Evolutionary conservation across 2,797 vertebrate species (phyloP).

Genomic region (Ataeniobius toweri): DNA sequence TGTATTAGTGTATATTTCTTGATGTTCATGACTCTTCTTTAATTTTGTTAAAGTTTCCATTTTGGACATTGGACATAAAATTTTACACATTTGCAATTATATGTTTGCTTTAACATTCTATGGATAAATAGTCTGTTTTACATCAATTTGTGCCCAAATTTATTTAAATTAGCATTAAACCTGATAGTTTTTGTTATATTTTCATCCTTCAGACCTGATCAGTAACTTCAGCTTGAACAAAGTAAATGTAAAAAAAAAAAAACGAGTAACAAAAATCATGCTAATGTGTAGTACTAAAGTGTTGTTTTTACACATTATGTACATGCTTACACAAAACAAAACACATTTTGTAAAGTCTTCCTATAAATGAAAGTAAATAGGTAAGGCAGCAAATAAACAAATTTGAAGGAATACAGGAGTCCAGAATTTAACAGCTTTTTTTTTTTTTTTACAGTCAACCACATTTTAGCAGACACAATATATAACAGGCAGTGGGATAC

Average conservation of each 20-base stretch:
- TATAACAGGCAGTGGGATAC: constrained; percentile 78
- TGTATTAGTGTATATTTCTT: background rate
- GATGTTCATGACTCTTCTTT: background rate
- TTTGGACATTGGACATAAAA: constrained; percentile 33
- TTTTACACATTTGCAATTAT: background rate
- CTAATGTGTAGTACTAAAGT: constrained; percentile 78
- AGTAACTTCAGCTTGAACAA: constrained; percentile 63
- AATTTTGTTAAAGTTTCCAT: constrained; percentile 12
- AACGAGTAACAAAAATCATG: constrained; percentile 55
- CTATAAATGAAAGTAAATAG: constrained; percentile 71
- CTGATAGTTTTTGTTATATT: constrained; percentile 18
- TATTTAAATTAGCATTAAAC: background rate
- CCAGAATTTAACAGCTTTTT: constrained; percentile 80
- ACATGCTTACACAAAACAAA: constrained; percentile 78
- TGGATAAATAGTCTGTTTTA: constrained; percentile 6
- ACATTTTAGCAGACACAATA: constrained; percentile 86
- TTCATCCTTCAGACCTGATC: constrained; percentile 44
- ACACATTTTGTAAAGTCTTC: constrained; percentile 48
- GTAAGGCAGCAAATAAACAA: constrained; percentile 85
- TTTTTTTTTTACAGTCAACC: constrained; percentile 79
- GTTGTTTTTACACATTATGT: constrained; percentile 82
- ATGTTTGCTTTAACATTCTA: constrained; percentile 7
- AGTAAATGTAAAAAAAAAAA: constrained; percentile 66
- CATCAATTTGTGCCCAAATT: background rate
- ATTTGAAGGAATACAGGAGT: constrained; percentile 80